Evolutionary conservation across 1,140 invertebrate genomes (phyloP).

Genomic region (Drosophila truncata): DNA sequence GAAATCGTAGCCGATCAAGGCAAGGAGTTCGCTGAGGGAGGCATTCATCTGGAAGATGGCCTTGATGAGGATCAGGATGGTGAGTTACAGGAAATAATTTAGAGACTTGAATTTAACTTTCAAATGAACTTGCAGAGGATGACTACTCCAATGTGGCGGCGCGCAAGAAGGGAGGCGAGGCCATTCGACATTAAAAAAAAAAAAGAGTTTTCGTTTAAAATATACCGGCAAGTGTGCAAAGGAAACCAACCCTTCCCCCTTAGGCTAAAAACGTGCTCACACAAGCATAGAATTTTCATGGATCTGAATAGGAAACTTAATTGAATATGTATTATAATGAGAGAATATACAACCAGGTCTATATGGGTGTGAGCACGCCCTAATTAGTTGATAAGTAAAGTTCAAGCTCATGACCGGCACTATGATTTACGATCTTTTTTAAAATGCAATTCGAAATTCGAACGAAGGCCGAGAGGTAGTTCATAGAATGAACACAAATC

Average conservation of each 20-base stretch:
- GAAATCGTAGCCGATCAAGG: constrained; percentile 82
- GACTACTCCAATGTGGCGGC: constrained; percentile 75
- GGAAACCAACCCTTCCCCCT: background rate
- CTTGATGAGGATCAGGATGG: constrained; percentile 84
- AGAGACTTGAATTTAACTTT: background rate
- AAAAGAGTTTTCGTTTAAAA: constrained; percentile 5
- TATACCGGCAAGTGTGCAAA: constrained; percentile 45
- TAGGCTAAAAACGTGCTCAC: constrained; percentile 26
- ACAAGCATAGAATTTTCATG: constrained; percentile 11
- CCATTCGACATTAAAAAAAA: constrained; percentile 74
- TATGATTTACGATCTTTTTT: background rate
- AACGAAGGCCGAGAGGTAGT: background rate
- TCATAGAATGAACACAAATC: constrained; percentile 6
- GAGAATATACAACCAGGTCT: constrained; percentile 14
- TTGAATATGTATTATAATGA: constrained; percentile 30
- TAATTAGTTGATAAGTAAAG: constrained; percentile 32
- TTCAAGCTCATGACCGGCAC: constrained; percentile 16
- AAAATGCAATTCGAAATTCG: background rate
- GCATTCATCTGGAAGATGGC: constrained; percentile 74
- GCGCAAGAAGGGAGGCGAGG: constrained; percentile 71
- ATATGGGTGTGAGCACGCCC: constrained; percentile 14
- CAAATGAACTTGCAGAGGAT: constrained; percentile 60
- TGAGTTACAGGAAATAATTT: constrained; percentile 14
- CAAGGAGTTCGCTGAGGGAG: constrained; percentile 82
- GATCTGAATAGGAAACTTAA: constrained; percentile 3